Evolutionary conservation across 37 sponge, comb jelly and placozoan species (phyloP).

Genomic region (Axinella damicornis): DNA sequence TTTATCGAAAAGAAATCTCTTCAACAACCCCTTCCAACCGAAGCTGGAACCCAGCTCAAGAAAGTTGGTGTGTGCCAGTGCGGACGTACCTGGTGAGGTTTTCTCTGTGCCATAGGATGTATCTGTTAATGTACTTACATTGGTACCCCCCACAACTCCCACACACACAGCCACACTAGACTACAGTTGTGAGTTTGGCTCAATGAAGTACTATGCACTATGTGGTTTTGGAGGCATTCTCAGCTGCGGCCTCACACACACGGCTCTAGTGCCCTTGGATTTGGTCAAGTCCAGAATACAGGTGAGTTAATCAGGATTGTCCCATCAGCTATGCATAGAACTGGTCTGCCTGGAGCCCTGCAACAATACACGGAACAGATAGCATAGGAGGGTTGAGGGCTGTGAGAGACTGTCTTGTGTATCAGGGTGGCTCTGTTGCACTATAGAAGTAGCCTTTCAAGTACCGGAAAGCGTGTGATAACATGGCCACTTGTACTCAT

Average conservation of each 20-base stretch:
- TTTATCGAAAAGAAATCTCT: constrained; percentile 48
- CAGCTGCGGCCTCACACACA: constrained; percentile 99
- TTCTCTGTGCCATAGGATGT: too few relatives aligned
- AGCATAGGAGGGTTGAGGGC: too few relatives aligned
- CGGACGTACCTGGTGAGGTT: not conserved
- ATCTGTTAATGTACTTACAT: too few relatives aligned
- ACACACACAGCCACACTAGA: too few relatives aligned
- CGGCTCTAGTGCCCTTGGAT: constrained; percentile 97
- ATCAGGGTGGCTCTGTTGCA: too few relatives aligned
- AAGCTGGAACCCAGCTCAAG: constrained; percentile 9
- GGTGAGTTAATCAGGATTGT: constrained; percentile 61
- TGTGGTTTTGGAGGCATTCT: constrained; percentile 99
- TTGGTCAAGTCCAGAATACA: constrained; percentile 98
- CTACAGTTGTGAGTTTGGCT: constrained; percentile 98
- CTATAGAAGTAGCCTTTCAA: too few relatives aligned
- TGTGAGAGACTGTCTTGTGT: too few relatives aligned
- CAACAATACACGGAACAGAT: too few relatives aligned
- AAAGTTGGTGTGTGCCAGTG: constrained; percentile 46
- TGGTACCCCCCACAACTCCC: too few relatives aligned
- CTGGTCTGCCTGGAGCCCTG: too few relatives aligned
- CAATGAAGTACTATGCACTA: constrained; percentile 95
- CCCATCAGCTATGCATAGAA: too few relatives aligned
- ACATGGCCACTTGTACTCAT: not conserved
- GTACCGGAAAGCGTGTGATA: too few relatives aligned
- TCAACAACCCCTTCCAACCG: constrained; percentile 36